Evolutionary conservation across 2,888 invertebrate genomes (phyloP).

Genomic region (Thecophora atra): DNA sequence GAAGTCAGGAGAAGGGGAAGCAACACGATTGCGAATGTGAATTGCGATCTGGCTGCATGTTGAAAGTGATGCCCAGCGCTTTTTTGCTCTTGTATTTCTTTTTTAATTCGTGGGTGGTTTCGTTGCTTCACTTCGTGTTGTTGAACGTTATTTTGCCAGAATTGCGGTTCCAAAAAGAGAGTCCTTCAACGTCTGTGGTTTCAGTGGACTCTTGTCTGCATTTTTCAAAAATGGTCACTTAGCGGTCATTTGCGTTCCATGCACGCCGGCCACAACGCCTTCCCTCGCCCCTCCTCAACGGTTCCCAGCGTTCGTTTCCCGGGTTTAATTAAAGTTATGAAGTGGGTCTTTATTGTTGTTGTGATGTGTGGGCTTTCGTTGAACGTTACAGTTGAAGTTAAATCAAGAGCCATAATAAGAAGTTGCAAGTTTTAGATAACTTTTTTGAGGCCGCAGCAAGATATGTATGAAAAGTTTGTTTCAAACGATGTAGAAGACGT

Average conservation of each 20-base stretch:
- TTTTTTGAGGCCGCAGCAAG: no score
- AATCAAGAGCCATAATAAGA: neutral
- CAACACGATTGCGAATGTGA: neutral
- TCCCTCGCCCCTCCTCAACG: slow-evolving; percentile 6
- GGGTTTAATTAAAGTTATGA: slow-evolving; percentile 21
- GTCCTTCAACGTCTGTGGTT: neutral
- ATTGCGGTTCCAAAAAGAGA: neutral
- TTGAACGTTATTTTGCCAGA: slow-evolving; percentile 18
- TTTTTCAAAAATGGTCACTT: slow-evolving; percentile 49
- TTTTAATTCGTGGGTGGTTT: neutral
- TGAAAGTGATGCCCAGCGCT: no score
- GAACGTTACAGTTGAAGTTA: no score
- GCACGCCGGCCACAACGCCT: neutral
- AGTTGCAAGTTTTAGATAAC: no score
- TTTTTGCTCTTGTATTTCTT: neutral
- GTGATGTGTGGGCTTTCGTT: neutral
- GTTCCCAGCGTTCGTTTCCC: no score
- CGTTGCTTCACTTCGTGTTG: no score
- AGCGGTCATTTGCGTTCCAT: slow-evolving; percentile 46
- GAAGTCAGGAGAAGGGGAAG: neutral
- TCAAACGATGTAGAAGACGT: neutral
- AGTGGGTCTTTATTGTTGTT: neutral
- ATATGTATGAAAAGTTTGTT: neutral
- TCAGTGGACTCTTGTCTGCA: slow-evolving; percentile 36
- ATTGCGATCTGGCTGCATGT: no score